Conservation (phyloP, 2,797 vertebrate genomes). For the Parauchenoglanis punctatus region DNA sequence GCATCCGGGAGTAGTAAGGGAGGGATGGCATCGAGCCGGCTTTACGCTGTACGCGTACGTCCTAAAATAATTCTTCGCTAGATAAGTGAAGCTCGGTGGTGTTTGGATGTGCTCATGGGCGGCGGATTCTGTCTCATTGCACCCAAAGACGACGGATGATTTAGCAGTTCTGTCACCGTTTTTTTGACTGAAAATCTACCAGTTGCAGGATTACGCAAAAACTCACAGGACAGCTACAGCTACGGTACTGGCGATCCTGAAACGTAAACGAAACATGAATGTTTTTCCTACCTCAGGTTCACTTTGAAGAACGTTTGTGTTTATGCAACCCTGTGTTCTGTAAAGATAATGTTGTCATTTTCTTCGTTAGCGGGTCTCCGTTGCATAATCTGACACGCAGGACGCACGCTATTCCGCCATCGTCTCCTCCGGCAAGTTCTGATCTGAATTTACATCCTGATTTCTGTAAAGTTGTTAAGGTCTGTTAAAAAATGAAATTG, state of each 20-base stretch:
- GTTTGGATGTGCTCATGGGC: background rate
- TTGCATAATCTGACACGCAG: background rate
- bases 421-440: background rate
- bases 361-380: background rate
- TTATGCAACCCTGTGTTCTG: background rate
- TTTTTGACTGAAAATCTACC: background rate
- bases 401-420: no score
- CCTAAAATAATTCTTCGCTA: background rate
- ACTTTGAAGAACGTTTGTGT: background rate
- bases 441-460: background rate
- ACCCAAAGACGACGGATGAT: background rate
- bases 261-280: background rate
- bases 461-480: background rate
- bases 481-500: background rate
- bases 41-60: background rate
- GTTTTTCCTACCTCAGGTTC: background rate
- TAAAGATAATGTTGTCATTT: background rate
- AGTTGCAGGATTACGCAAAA: background rate
- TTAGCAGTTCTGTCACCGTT: background rate
- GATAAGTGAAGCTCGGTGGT: background rate
- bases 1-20: background rate
- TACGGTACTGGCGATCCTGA: background rate
- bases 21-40: background rate
- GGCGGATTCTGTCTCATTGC: no score
- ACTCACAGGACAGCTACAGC: background rate